Percentiles rank a stretch among this genome's conserved stretches.
These are phyloP conservation scores for Cynopterus sphinx DNA, from an alignment of 2,797 vertebrate species.

Conservation along the genomic window DNA sequence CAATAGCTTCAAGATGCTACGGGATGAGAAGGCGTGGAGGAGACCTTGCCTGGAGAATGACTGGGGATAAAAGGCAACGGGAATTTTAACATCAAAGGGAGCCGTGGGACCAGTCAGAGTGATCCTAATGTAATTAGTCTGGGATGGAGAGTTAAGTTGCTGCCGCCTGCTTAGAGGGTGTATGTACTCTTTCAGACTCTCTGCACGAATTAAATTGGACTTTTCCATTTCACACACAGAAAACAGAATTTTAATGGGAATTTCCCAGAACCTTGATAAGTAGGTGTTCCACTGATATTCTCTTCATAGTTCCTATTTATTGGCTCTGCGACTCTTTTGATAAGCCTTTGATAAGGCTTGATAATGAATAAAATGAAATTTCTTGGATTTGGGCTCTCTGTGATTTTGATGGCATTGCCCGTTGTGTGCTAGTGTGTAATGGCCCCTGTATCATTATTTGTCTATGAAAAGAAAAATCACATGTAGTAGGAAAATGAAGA, in stretches of 20 bases:
- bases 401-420: conserved; percentile 32
- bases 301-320: conserved; percentile 47
- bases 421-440: neutral
- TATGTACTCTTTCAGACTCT: neutral
- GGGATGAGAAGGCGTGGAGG: neutral
- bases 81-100: conserved; percentile 11
- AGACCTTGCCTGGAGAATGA: conserved; percentile 44
- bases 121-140: conserved; percentile 56
- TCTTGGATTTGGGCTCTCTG: conserved; percentile 38
- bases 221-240: conserved; percentile 30
- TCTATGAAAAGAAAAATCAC: conserved; percentile 45
- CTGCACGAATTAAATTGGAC: conserved; percentile 39
- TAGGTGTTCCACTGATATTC: conserved; percentile 2
- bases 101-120: conserved; percentile 2
- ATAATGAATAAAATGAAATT: conserved; percentile 60
- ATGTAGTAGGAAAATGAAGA: conserved; percentile 41
- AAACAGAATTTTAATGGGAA: conserved; percentile 65
- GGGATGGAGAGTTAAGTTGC: neutral
- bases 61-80: conserved; percentile 18
- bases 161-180: neutral
- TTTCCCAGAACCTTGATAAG: conserved; percentile 49
- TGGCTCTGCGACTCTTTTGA: conserved; percentile 51
- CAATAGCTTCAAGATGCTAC: neutral
- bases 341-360: conserved; percentile 53
- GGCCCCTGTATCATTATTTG: neutral